Evolutionary conservation across 2,888 invertebrate species (phyloP).

Genomic region (Actias luna): DNA sequence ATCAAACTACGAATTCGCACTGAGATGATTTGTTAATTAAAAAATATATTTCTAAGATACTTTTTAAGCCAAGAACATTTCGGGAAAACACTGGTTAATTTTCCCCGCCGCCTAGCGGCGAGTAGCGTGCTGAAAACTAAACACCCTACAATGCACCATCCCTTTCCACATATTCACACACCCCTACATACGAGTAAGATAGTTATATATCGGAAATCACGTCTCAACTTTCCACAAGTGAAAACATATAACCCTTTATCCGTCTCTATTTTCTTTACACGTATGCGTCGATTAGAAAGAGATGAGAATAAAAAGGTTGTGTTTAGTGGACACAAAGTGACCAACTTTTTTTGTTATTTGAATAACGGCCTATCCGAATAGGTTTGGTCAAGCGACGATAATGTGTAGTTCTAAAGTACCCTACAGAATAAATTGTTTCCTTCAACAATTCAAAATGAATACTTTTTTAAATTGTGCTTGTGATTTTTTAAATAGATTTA

Average conservation of each 20-base stretch:
- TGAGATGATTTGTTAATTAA: too few species aligned
- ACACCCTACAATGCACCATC: constrained; percentile 59
- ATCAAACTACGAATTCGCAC: too few species aligned
- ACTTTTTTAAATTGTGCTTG: too few species aligned
- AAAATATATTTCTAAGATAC: too few species aligned
- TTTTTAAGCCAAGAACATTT: constrained; percentile 16
- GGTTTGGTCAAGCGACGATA: constrained; percentile 57
- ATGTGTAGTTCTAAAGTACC: constrained; percentile 17
- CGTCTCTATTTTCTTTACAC: constrained; percentile 68
- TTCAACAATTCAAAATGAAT: not conserved
- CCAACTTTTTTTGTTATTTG: constrained; percentile 56
- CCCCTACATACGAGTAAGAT: constrained; percentile 75
- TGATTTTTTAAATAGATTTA: too few species aligned
- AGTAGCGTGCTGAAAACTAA: constrained; percentile 63
- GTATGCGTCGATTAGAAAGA: constrained; percentile 52
- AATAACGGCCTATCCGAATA: constrained; percentile 59
- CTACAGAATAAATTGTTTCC: not conserved
- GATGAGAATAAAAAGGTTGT: constrained; percentile 56
- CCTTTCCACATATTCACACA: constrained; percentile 68
- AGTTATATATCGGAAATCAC: constrained; percentile 65
- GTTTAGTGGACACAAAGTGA: constrained; percentile 65
- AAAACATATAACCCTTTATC: constrained; percentile 74
- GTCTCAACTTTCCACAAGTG: constrained; percentile 63
- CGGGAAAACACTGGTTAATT: constrained; percentile 24
- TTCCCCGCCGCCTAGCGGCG: constrained; percentile 73